A percentile compares a stretch with the other conserved stretches of the same genome.
phyloP scores from a whole-genome alignment of 92 coral and sea anemone genomes.

The Epizoanthus stellaris region DNA sequence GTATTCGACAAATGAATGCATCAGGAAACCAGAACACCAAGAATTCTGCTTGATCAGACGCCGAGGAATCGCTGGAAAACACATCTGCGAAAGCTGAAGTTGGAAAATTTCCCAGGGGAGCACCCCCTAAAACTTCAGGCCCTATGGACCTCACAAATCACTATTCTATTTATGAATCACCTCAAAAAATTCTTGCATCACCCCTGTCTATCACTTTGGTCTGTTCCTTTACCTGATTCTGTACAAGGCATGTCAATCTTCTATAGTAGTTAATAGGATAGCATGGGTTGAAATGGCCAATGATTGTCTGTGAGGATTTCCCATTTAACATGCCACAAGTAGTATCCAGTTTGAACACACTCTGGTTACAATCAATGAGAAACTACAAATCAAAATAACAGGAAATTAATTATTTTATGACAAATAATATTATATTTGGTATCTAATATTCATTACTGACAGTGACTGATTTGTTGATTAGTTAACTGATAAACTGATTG shows the following conservation, averaged over 20 bases:
- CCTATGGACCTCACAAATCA: too few species aligned
- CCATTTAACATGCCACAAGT: constrained; percentile 83
- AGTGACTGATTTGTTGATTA: too few species aligned
- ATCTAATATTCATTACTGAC: neutral
- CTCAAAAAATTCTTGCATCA: too few species aligned
- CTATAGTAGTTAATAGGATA: constrained; percentile 92
- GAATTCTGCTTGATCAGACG: too few species aligned
- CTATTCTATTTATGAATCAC: too few species aligned
- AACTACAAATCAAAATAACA: constrained; percentile 57
- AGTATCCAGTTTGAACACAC: constrained; percentile 83
- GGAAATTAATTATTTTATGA: neutral
- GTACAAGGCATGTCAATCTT: constrained; percentile 86
- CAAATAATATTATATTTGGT: neutral
- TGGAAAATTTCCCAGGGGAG: too few species aligned
- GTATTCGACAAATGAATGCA: too few species aligned
- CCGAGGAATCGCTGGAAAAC: too few species aligned
- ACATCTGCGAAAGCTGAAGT: too few species aligned
- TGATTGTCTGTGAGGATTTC: constrained; percentile 72
- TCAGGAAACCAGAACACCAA: too few species aligned
- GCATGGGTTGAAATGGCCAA: constrained; percentile 72
- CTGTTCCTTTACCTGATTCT: constrained; percentile 82
- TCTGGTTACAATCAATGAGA: constrained; percentile 88
- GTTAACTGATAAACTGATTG: too few species aligned
- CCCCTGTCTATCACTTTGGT: neutral
- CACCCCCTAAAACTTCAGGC: too few species aligned